Conservation (phyloP, 1,140 invertebrate genomes). For the Diachasmimorpha longicaudata region DNA sequence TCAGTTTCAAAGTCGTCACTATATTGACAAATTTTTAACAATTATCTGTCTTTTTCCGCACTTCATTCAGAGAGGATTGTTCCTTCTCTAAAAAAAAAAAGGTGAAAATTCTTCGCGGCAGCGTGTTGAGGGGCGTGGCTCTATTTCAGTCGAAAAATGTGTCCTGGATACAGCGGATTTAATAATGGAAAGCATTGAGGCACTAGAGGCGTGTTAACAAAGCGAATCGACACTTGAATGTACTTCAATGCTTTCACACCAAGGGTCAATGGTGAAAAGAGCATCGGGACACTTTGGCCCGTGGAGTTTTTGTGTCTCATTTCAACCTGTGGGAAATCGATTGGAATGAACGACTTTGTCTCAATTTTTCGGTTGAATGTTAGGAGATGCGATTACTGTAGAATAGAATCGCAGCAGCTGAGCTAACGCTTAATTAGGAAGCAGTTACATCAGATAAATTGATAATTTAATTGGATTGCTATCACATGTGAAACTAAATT, state of each 20-base stretch:
- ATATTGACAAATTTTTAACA: too few relatives aligned
- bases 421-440: too few relatives aligned
- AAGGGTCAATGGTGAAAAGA: not conserved
- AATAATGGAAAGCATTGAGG: not conserved
- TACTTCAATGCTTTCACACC: conserved; percentile 6
- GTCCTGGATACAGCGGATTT: not conserved
- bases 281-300: not conserved
- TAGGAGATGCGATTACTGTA: not conserved
- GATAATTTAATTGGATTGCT: too few relatives aligned
- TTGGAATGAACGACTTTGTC: not conserved
- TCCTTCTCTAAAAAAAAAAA: not conserved
- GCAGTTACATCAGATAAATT: too few relatives aligned
- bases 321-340: not conserved
- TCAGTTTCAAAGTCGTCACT: not conserved
- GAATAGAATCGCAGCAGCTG: too few relatives aligned
- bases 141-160: not conserved
- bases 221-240: conserved; percentile 3
- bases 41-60: not conserved
- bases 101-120: not conserved
- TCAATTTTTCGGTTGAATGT: not conserved
- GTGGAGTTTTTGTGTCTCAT: not conserved
- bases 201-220: not conserved
- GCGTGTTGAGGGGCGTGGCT: not conserved
- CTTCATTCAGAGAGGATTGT: not conserved
- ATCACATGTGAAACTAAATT: too few relatives aligned